A percentile compares a stretch with the other conserved stretches of the same genome.
Evolutionary conservation across 1,140 invertebrate species (phyloP).

Genomic region (Drosophila willistoni): DNA sequence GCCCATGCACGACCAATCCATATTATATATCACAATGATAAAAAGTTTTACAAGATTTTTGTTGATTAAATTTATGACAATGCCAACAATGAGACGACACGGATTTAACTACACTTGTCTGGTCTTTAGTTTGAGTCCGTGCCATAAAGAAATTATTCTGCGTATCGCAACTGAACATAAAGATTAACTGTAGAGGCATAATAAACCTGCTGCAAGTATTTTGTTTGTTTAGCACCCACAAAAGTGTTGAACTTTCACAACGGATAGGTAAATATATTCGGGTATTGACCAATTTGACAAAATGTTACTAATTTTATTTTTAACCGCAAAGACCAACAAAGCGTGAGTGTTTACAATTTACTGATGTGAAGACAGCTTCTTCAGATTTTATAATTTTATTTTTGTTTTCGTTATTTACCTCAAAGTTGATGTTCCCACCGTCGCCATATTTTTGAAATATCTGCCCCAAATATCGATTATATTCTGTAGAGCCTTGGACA

Average conservation of each 20-base stretch:
- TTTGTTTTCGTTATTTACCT: slow-evolving; percentile 82
- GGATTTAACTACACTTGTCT: neutral
- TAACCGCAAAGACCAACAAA: slow-evolving; percentile 38
- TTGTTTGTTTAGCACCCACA: slow-evolving; percentile 38
- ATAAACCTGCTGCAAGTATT: slow-evolving; percentile 29
- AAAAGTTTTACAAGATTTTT: slow-evolving; percentile 43
- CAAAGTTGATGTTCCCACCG: slow-evolving; percentile 85
- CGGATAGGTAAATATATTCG: slow-evolving; percentile 34
- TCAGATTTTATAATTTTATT: slow-evolving; percentile 31
- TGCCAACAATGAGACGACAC: slow-evolving; percentile 50
- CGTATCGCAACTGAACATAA: slow-evolving; percentile 42
- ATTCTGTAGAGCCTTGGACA: slow-evolving; percentile 57
- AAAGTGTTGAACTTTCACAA: slow-evolving; percentile 46
- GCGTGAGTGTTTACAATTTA: slow-evolving; percentile 35
- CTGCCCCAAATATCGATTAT: slow-evolving; percentile 78
- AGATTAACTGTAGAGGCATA: slow-evolving; percentile 44
- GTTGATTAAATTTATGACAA: slow-evolving; percentile 80
- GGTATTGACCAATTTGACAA: slow-evolving; percentile 26
- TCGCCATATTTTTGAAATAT: slow-evolving; percentile 87
- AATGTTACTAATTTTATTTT: slow-evolving; percentile 59
- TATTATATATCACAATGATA: slow-evolving; percentile 46
- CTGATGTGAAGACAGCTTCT: slow-evolving; percentile 34
- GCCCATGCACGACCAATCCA: slow-evolving; percentile 23
- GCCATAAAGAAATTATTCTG: slow-evolving; percentile 44
- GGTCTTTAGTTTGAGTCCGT: slow-evolving; percentile 8